Evolutionary conservation across 2,888 invertebrate species (phyloP), one percentile per base, ranked within the genome.

Genomic region (Meiosimyza platycephala): DNA sequence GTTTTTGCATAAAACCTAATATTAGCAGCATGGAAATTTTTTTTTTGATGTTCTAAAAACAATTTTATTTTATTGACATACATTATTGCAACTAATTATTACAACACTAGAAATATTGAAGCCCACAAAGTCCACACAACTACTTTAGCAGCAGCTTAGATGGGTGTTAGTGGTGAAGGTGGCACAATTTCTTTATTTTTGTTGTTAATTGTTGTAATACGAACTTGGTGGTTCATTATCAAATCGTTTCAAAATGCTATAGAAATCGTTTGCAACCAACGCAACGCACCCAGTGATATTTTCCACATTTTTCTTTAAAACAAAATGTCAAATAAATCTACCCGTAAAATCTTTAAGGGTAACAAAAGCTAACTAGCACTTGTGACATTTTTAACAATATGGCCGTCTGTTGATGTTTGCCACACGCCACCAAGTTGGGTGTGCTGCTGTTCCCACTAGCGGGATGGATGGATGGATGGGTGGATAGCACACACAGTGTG

Each of bases 161-260:
- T 50, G 48, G 50, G 57, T 33, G 47, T 47, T 68, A 15, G 40
- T 51, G 64, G 18, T 15, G 51, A 51, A n/a, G 50, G 18, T 13
- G 57, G 57, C 18, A 57, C n/a, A 22, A 22, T 12, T 12, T 5
- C 13, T 12, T 57, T 16, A 57, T 57, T 40, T 28, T 13, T 9
- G 22, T 55, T 54, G 68, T 18, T 48, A 50, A 60, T 54, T 54
- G 66, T 51, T 16, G 22, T 22, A 22, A 22, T 22, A 22, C 22
- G 22, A 22, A 22, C 22, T 22, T 22, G 40, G 40, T 22, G 54
- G 52, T 54, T 69, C n/a, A n/a, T n/a, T n/a, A n/a, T 18, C 51
- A 60, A 59, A 69, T 69, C 60, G 60, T 60, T 69, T 52, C 69
- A 60, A 60, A 60, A 51, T 69, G 52, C 69, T 69, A 40, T 69